phyloP scores from a whole-genome alignment of 2,888 invertebrate genomes.

The Platerodrilus igneus region DNA sequence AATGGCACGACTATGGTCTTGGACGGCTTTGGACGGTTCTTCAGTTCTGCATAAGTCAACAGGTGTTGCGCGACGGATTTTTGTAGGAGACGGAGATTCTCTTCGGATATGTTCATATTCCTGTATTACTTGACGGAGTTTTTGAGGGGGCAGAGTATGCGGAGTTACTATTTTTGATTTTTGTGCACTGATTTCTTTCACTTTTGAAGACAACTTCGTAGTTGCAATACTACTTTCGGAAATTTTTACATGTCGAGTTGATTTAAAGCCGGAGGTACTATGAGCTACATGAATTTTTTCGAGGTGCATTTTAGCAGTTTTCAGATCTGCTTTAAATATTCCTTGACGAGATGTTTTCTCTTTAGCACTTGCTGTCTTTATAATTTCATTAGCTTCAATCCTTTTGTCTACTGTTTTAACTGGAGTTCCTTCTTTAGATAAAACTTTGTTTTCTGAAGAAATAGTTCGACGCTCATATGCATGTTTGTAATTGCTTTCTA shows the following conservation, averaged over 20 bases:
- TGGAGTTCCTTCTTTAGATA: constrained; percentile 31
- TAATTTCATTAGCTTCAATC: neutral
- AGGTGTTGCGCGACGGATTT: constrained; percentile 40
- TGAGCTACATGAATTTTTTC: no score
- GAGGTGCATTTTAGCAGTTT: constrained; percentile 12
- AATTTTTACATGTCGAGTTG: no score
- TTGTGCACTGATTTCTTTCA: constrained; percentile 16
- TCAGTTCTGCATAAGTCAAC: constrained; percentile 35
- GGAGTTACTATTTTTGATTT: constrained; percentile 31
- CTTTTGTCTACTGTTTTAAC: constrained; percentile 14
- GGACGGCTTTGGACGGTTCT: constrained; percentile 45
- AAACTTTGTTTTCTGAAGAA: constrained; percentile 31
- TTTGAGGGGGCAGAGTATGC: constrained; percentile 39
- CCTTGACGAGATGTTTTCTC: constrained; percentile 3
- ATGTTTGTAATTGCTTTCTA: constrained; percentile 18
- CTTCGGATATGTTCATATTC: constrained; percentile 32
- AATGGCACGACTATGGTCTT: constrained; percentile 47
- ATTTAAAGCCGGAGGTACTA: no score
- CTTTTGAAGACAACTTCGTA: no score
- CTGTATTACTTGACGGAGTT: constrained; percentile 37
- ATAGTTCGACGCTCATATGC: constrained; percentile 31
- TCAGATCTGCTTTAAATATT: constrained; percentile 13
- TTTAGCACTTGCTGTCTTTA: constrained; percentile 1
- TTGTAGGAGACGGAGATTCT: constrained; percentile 44
- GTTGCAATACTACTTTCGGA: no score